A percentile compares a stretch with the other conserved stretches of the same genome.
These are phyloP conservation scores for Hydrochoerus hydrochaeris DNA, from an alignment of 2,113 vertebrate species.

Conservation along the genomic window DNA sequence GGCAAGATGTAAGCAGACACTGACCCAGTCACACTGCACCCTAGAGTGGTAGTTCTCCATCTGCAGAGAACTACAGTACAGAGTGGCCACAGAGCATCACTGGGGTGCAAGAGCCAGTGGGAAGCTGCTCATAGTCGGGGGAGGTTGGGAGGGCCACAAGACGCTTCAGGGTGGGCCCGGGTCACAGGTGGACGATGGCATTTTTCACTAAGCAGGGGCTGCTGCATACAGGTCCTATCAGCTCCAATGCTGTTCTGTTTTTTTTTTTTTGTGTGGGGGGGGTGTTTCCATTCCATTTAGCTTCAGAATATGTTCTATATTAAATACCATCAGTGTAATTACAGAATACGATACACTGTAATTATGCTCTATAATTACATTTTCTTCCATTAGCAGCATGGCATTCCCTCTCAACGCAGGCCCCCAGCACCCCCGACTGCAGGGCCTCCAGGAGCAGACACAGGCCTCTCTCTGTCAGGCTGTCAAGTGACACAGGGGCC, in stretches of 20 bases:
- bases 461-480: not conserved
- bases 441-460: not conserved
- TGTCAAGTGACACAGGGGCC: not conserved
- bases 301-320: slow-evolving; percentile 68
- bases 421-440: slow-evolving; percentile 40
- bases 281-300: slow-evolving; percentile 78
- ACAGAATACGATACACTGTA: slow-evolving; percentile 75
- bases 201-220: not conserved
- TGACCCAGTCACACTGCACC: not conserved
- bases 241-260: slow-evolving; percentile 57
- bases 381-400: slow-evolving; percentile 78
- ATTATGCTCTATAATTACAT: slow-evolving; percentile 79
- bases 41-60: not conserved
- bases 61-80: not conserved
- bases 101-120: not conserved
- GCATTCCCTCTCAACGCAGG: slow-evolving; percentile 38
- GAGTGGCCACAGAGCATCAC: not conserved
- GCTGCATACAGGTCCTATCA: not conserved
- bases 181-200: fast-evolving
- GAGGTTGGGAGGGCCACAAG: fast-evolving
- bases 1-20: not conserved
- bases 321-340: slow-evolving; percentile 79
- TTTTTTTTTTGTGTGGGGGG: too few species aligned
- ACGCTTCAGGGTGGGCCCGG: not conserved
- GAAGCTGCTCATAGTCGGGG: not conserved